These are phyloP conservation scores for Barypeithes pellucidus DNA, from an alignment of 2,888 invertebrate species.

Conservation along the genomic window DNA sequence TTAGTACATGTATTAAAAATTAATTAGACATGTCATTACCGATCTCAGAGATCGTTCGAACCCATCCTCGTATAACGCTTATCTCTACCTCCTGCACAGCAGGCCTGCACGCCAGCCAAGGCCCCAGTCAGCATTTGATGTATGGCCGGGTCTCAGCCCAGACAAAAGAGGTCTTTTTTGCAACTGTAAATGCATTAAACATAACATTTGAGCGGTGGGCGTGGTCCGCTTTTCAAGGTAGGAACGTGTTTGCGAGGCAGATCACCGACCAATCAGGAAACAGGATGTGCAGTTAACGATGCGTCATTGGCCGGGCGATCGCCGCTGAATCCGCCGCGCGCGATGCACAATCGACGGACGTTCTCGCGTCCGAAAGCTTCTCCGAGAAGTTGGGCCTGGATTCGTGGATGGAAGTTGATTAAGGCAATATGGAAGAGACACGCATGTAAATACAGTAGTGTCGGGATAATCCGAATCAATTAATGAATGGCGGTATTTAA, in stretches of 20 bases:
- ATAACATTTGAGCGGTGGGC: constrained; percentile 65
- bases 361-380: constrained; percentile 34
- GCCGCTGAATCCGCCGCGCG: constrained; percentile 37
- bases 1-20: too few relatives aligned
- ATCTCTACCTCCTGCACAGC: constrained; percentile 43
- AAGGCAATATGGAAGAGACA: too few relatives aligned
- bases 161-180: constrained; percentile 67
- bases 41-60: constrained; percentile 25
- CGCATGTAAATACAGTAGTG: not conserved
- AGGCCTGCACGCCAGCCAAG: constrained; percentile 49
- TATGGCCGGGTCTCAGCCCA: constrained; percentile 63
- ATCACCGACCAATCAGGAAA: constrained; percentile 58
- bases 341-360: constrained; percentile 55
- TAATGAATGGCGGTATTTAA: too few relatives aligned
- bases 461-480: too few relatives aligned
- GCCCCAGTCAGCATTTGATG: constrained; percentile 60
- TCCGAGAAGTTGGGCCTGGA: constrained; percentile 23
- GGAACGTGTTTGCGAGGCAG: constrained; percentile 61
- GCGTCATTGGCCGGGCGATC: constrained; percentile 57
- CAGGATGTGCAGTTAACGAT: constrained; percentile 34
- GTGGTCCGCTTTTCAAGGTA: constrained; percentile 65
- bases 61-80: constrained; percentile 40
- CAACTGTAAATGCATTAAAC: constrained; percentile 68
- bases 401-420: not conserved
- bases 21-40: constrained; percentile 31